Evolutionary conservation across 92 coral and sea anemone genomes (phyloP), one percentile per base, ranked within the genome.

Genomic region (Palythoa caribaeorum): DNA sequence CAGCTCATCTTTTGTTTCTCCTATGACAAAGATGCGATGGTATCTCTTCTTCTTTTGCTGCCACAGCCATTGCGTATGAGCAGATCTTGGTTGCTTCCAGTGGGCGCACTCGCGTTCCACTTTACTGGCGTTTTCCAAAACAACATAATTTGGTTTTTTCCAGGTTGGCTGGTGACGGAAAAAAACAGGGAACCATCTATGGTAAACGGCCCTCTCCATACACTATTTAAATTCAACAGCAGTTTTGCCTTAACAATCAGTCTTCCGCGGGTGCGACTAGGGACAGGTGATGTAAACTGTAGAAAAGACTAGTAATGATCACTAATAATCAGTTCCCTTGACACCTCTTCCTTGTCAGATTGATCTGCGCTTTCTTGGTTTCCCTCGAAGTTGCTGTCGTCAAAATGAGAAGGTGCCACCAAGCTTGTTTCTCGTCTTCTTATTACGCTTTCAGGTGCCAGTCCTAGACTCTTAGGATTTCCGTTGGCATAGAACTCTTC

Each of bases 31-130:
- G 28, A 28, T 28, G 28, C 28, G 28, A 28, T 28, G 28, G 28
- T 28, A 28, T 28, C 28, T 28, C 28, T 28, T 28, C 28, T 28
- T 28, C 28, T 28, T 28, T 79, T 88, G 35, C 78, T 44, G 87
- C 85, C 17, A 88, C 86, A 55, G 90, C 90, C 66, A 79, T 53
- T 35, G 80, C 90, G 59, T 88, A 87, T 40, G 87, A 78, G 36
- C 87, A 88, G 48, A 88, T 77, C 84, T 87, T 87, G 39, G 68
- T 68, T 77, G 90, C 86, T 39, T 62, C 90, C 86, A 87, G 84
- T 79, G 78, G 62, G 76, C 50, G 17, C 87, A 87, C 77, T 78
- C 90, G 44, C 79, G 60, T 19, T 78, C 40, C 28, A 28, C 28
- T 28, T 28, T 28, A 28, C 28, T 28, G 28, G 28, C 28, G 28